Percentiles rank a stretch among this genome's conserved stretches.
Conservation (phyloP, 2,113 vertebrate species). For the Actenoides lindsayi region DNA sequence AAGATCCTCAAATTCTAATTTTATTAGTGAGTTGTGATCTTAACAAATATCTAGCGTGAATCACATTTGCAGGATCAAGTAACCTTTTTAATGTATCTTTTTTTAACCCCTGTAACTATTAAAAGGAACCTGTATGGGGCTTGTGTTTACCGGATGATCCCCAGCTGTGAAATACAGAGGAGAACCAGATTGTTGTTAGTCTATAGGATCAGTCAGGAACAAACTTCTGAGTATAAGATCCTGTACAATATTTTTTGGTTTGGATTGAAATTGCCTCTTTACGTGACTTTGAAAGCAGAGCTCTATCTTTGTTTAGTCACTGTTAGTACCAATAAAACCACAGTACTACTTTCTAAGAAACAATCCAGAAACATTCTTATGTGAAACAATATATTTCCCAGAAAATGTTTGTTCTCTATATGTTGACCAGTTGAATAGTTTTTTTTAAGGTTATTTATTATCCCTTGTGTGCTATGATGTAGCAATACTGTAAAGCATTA, state of each 20-base stretch:
- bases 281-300: background rate
- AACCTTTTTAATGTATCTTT: background rate
- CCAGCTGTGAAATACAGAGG: background rate
- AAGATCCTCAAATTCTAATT: background rate
- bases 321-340: too few species aligned
- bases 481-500: background rate
- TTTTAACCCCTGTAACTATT: background rate
- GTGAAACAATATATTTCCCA: background rate
- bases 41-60: background rate
- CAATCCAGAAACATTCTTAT: background rate
- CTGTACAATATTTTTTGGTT: background rate
- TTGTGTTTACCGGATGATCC: background rate
- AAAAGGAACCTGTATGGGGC: background rate
- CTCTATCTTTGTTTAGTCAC: background rate
- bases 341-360: too few species aligned
- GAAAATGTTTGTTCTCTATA: background rate
- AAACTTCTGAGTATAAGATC: background rate
- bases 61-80: background rate
- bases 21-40: background rate
- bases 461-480: background rate
- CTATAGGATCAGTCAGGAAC: too few species aligned
- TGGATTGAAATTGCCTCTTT: background rate
- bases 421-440: background rate
- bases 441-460: background rate
- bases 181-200: background rate